These are phyloP conservation scores for Deroptyus accipitrinus DNA, from an alignment of 2,113 vertebrate species.

Conservation along the genomic window DNA sequence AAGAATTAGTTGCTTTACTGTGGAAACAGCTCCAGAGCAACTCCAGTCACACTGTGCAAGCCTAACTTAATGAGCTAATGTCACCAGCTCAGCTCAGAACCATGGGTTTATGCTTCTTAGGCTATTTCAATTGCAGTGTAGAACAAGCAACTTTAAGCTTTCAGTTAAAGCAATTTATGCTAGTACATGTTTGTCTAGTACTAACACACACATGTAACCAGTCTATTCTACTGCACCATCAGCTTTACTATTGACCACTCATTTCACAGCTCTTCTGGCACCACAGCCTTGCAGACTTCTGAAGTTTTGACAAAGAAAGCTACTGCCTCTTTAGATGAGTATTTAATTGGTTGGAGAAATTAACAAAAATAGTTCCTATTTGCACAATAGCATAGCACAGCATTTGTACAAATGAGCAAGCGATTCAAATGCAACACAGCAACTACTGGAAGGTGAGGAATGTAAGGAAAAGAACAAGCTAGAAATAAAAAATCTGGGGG, in stretches of 20 bases:
- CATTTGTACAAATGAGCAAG: background rate
- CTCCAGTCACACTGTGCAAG: background rate
- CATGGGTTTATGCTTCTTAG: background rate
- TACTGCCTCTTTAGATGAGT: background rate
- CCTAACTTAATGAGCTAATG: background rate
- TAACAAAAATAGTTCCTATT: background rate
- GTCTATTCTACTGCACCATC: background rate
- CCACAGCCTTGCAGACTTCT: background rate
- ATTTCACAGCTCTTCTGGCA: background rate
- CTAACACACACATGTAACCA: background rate
- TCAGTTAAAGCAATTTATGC: background rate
- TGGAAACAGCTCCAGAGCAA: background rate
- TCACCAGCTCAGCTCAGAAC: background rate
- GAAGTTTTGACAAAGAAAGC: background rate
- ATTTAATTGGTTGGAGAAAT: background rate
- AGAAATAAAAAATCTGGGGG: background rate
- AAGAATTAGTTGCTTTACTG: background rate
- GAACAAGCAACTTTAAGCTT: background rate
- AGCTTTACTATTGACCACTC: background rate
- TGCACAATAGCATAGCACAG: background rate
- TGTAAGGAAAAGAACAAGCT: background rate
- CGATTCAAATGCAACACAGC: background rate
- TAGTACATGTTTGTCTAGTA: background rate
- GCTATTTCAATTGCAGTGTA: background rate
- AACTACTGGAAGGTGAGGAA: background rate